These are phyloP conservation scores for Ophiothrix spiculata DNA, from an alignment of 35 echinoderm and acorn worm genomes.

Conservation along the genomic window DNA sequence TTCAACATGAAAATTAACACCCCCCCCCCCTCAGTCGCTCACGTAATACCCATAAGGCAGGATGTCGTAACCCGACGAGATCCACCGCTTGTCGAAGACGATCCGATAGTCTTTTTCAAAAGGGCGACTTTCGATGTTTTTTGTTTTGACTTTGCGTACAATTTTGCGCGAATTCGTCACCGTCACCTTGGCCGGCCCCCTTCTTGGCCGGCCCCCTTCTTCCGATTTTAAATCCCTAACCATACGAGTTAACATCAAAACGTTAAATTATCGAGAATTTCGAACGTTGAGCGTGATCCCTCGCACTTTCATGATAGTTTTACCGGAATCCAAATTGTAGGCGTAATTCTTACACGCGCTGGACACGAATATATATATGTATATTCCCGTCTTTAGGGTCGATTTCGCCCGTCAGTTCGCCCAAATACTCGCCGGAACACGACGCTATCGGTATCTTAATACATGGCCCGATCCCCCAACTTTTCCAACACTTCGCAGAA, in stretches of 20 bases:
- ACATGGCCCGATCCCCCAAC: conserved; percentile 21
- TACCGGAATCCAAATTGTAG: conserved; percentile 50
- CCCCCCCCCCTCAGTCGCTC: no score
- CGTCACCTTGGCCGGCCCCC: conserved; percentile 11
- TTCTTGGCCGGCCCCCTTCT: no score
- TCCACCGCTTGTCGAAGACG: conserved; percentile 66
- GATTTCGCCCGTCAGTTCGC: conserved; percentile 46
- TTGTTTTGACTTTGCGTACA: conserved; percentile 24
- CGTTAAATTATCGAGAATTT: conserved; percentile 35
- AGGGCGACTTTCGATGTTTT: conserved; percentile 37
- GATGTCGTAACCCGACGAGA: conserved; percentile 32
- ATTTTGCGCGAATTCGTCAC: conserved; percentile 48
- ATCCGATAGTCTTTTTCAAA: conserved; percentile 62
- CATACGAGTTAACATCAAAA: conserved; percentile 42
- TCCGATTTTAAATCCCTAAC: background rate
- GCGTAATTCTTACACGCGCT: conserved; percentile 62
- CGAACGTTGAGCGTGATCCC: conserved; percentile 72
- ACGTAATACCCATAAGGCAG: conserved; percentile 75
- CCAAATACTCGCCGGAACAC: conserved; percentile 43
- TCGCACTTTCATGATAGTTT: conserved; percentile 49
- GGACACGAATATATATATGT: conserved; percentile 44
- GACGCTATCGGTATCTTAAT: conserved; percentile 35
- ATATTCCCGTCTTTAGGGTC: conserved; percentile 37
- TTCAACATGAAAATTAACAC: no score
- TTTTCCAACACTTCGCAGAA: conserved; percentile 44